Conservation (phyloP, 2,797 vertebrate species). For the Carduelis carduelis region DNA sequence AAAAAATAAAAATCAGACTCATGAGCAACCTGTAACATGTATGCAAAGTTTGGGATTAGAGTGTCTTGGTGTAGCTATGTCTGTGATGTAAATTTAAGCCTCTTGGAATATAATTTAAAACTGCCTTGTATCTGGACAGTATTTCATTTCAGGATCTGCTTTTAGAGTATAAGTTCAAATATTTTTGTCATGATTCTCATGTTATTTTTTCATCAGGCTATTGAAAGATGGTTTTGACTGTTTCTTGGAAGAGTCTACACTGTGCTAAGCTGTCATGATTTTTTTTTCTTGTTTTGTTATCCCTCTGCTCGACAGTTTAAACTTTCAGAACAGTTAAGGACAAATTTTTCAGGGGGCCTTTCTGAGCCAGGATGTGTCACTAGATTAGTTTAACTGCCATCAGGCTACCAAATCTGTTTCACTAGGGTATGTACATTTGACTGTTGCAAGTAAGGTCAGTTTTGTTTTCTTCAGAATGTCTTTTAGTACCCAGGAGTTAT, state of each 20-base stretch:
- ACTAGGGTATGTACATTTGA: not conserved
- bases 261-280: not conserved
- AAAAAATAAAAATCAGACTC: not conserved
- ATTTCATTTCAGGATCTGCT: not conserved
- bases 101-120: not conserved
- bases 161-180: not conserved
- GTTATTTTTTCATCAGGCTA: not conserved
- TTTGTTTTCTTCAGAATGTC: not conserved
- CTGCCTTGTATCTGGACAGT: not conserved
- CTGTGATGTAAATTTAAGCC: not conserved
- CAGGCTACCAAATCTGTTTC: not conserved
- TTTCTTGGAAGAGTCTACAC: not conserved
- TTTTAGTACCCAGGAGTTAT: not conserved
- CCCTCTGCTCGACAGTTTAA: not conserved
- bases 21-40: not conserved
- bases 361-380: not conserved
- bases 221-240: not conserved
- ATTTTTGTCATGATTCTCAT: not conserved
- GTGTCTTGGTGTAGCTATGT: not conserved
- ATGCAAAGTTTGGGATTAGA: not conserved
- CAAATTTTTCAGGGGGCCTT: not conserved
- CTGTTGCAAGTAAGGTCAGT: not conserved
- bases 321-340: not conserved
- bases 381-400: not conserved
- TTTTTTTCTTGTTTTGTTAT: not conserved